Conservation (phyloP, 2,888 invertebrate species). For the Plebejus melissa region DNA sequence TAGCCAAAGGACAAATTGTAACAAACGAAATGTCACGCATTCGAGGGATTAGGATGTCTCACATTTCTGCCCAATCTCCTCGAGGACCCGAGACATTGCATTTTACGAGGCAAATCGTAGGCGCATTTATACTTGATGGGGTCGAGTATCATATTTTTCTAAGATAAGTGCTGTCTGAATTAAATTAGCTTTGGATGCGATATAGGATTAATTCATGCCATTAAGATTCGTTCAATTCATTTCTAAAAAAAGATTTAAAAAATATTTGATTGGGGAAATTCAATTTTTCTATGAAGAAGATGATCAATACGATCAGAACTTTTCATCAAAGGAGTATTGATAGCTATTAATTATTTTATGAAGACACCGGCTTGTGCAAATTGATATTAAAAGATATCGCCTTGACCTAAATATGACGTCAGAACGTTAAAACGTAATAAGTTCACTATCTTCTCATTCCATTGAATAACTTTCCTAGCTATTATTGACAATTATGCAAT, state of each 20-base stretch:
- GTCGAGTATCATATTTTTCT: neutral
- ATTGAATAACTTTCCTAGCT: conserved; percentile 37
- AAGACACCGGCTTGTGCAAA: neutral
- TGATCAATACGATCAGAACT: neutral
- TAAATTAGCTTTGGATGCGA: neutral
- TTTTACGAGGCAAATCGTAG: conserved; percentile 34
- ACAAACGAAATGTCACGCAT: conserved; percentile 40
- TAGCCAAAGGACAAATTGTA: conserved; percentile 39
- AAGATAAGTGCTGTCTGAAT: neutral
- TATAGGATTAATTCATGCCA: neutral
- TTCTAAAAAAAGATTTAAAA: neutral
- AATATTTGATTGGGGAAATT: neutral
- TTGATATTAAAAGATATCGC: conserved; percentile 5
- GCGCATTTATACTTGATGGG: neutral
- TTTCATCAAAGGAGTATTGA: neutral
- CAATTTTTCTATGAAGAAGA: neutral
- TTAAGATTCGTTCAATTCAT: neutral
- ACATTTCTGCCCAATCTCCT: conserved; percentile 37
- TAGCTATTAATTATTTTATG: neutral
- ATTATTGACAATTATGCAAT: conserved; percentile 43
- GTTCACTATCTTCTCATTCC: conserved; percentile 33
- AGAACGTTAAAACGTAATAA: conserved; percentile 10
- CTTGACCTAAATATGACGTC: conserved; percentile 4
- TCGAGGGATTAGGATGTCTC: conserved; percentile 43
- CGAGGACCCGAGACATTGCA: conserved; percentile 31